Evolutionary conservation across 35 echinoderm and acorn worm species (phyloP).

Genomic region (Holothuria glaberrima): DNA sequence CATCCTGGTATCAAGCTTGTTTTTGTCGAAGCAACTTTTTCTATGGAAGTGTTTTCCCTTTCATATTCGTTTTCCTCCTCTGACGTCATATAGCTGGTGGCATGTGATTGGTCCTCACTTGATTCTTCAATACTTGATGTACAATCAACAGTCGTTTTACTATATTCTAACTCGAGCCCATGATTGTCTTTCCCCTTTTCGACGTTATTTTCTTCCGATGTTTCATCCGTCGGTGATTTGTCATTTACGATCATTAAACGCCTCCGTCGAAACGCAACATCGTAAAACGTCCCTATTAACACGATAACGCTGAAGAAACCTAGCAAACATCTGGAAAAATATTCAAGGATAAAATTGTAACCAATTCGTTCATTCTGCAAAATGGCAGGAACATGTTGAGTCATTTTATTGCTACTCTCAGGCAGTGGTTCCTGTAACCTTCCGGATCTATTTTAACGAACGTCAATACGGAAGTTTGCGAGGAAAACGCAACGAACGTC

Average conservation of each 20-base stretch:
- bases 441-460: too few relatives aligned
- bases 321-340: not conserved
- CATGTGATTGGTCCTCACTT: not conserved
- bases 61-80: not conserved
- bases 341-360: too few relatives aligned
- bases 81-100: conserved; percentile 17
- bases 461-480: too few relatives aligned
- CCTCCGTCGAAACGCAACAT: not conserved
- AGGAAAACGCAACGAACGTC: too few relatives aligned
- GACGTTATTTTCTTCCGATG: not conserved
- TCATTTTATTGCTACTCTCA: too few relatives aligned
- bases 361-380: too few relatives aligned
- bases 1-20: too few relatives aligned
- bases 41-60: not conserved
- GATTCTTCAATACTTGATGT: not conserved
- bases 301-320: not conserved
- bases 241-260: not conserved
- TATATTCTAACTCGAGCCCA: not conserved
- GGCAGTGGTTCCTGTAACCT: too few relatives aligned
- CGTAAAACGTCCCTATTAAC: not conserved
- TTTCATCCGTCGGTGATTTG: not conserved
- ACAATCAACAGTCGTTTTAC: too few relatives aligned
- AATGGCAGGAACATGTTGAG: too few relatives aligned
- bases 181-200: not conserved
- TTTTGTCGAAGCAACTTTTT: not conserved